These are phyloP conservation scores for Ovibos moschatus DNA, from an alignment of 2,113 vertebrate species.

Conservation along the genomic window DNA sequence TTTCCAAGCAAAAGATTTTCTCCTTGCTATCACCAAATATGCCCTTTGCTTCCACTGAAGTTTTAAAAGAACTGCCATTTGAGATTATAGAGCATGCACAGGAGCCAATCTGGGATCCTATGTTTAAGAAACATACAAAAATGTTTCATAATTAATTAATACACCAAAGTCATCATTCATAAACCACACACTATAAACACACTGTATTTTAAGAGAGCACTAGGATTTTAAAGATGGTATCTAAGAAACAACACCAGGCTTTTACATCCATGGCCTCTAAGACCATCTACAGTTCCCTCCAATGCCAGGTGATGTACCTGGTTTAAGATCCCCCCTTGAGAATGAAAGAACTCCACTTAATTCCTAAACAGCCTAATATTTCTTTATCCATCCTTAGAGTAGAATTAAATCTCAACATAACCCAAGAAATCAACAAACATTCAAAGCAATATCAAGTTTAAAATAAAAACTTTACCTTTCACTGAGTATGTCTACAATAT, in stretches of 20 bases:
- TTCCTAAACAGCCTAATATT: not conserved
- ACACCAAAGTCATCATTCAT: not conserved
- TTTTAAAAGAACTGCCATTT: constrained; percentile 13
- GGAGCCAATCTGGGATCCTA: not conserved
- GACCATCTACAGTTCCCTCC: not conserved
- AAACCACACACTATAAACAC: not conserved
- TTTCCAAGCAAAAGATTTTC: not conserved
- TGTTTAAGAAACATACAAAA: not conserved
- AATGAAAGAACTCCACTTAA: not conserved
- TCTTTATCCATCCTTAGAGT: not conserved
- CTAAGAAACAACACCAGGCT: not conserved
- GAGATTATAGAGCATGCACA: not conserved
- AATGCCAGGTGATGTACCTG: not conserved
- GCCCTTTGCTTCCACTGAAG: not conserved
- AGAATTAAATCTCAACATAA: not conserved
- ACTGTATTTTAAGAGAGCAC: not conserved
- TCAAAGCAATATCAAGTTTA: constrained; percentile 35
- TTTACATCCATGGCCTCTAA: not conserved
- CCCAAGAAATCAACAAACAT: not conserved
- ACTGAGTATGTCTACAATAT: not conserved
- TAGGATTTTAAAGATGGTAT: not conserved
- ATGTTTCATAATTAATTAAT: not conserved
- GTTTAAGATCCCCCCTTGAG: not conserved
- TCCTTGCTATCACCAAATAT: not conserved
- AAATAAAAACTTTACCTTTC: constrained; percentile 33